Percentiles rank a stretch among this genome's conserved stretches.
phyloP scores from a whole-genome alignment of 35 echinoderm and acorn worm species.

The Apostichopus parvimensis region DNA sequence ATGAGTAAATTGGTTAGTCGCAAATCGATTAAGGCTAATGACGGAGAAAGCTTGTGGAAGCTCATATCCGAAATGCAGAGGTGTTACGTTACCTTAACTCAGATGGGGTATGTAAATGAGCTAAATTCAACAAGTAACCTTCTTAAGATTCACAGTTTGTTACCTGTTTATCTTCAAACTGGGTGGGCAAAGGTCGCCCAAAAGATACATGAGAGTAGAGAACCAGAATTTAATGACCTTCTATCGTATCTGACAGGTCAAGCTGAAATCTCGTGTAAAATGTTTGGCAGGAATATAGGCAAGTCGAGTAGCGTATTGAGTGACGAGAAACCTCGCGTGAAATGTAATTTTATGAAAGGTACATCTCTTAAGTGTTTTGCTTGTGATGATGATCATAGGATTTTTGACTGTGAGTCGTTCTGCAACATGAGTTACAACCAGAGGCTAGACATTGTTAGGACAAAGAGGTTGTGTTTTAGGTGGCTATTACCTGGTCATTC shows the following conservation, averaged over 20 bases:
- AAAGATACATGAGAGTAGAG: constrained; percentile 34
- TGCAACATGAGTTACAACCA: background rate
- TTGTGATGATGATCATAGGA: background rate
- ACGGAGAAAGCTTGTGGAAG: no score
- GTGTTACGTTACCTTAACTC: no score
- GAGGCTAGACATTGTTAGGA: constrained; percentile 34
- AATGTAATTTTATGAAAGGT: background rate
- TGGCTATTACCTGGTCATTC: constrained; percentile 51
- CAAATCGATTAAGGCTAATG: no score
- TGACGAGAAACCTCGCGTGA: background rate
- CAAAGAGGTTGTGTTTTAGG: constrained; percentile 39
- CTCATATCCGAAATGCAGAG: no score
- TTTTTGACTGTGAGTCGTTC: no score
- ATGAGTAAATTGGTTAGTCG: background rate
- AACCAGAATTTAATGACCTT: constrained; percentile 29
- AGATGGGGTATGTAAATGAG: no score
- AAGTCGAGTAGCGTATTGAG: background rate
- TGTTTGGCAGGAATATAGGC: constrained; percentile 55
- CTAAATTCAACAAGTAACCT: no score
- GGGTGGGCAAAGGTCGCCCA: constrained; percentile 51
- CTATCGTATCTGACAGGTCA: constrained; percentile 34
- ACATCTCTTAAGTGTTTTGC: constrained; percentile 35
- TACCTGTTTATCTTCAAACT: constrained; percentile 32
- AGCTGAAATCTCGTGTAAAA: constrained; percentile 52
- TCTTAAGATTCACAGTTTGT: no score